These are phyloP conservation scores for Sceliomorpha sp. DNA, from an alignment of 2,888 invertebrate species.

Conservation along the genomic window DNA sequence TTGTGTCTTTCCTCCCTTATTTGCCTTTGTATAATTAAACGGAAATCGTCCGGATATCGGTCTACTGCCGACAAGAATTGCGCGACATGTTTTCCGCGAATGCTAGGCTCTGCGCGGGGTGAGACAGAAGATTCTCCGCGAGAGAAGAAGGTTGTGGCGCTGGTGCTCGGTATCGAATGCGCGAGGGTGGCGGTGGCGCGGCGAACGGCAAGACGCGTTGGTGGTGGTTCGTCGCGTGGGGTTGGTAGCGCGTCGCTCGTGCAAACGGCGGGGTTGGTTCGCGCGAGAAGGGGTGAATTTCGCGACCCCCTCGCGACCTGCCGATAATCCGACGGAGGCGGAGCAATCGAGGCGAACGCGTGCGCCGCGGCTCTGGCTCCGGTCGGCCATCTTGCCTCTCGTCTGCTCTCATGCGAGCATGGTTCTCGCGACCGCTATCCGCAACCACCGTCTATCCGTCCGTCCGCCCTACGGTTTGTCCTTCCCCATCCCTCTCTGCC, in stretches of 20 bases:
- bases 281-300: constrained; percentile 56
- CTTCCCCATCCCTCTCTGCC: constrained; percentile 52
- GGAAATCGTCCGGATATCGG: background rate
- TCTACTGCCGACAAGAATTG: constrained; percentile 70
- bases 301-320: constrained; percentile 20
- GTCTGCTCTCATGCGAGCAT: constrained; percentile 62
- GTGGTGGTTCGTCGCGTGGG: constrained; percentile 52
- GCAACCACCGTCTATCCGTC: constrained; percentile 70
- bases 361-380: constrained; percentile 61
- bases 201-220: constrained; percentile 31
- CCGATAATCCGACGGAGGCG: constrained; percentile 56
- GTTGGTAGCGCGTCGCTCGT: constrained; percentile 53
- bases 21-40: no score
- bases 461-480: constrained; percentile 57
- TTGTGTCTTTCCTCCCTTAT: no score
- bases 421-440: constrained; percentile 69
- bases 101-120: constrained; percentile 60
- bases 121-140: constrained; percentile 54
- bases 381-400: constrained; percentile 74
- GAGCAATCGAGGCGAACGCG: constrained; percentile 61
- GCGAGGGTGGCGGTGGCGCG: constrained; percentile 21
- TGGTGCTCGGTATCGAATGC: constrained; percentile 48
- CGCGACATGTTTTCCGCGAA: constrained; percentile 71
- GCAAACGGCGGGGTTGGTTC: constrained; percentile 52
- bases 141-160: constrained; percentile 33